Evolutionary conservation across 2,113 vertebrate genomes (phyloP).

Genomic region (Macaca mulatta): DNA sequence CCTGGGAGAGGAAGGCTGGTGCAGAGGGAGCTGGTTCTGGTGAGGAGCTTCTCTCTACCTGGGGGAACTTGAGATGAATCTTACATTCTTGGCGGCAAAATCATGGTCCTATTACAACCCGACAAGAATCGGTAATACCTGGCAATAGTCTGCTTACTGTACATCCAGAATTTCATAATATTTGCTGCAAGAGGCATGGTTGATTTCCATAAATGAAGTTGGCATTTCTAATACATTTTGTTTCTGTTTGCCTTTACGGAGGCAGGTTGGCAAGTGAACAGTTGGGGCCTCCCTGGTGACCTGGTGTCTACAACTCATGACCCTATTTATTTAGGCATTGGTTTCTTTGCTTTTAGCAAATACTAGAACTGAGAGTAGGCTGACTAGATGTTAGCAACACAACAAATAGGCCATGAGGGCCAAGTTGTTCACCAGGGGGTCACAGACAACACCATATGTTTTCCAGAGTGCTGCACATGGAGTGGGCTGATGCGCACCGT

Average conservation of each 20-base stretch:
- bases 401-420: neutral
- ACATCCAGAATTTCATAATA: neutral
- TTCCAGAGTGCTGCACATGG: neutral
- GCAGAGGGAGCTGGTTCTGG: neutral
- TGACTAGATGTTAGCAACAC: neutral
- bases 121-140: neutral
- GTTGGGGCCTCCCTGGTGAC: neutral
- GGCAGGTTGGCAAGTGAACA: neutral
- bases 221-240: neutral
- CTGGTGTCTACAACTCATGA: neutral
- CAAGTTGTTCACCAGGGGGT: neutral
- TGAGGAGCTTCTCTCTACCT: neutral
- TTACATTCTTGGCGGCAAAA: neutral
- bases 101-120: neutral
- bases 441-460: neutral
- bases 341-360: neutral
- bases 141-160: neutral
- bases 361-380: neutral
- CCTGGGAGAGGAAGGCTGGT: neutral
- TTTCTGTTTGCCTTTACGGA: neutral
- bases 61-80: neutral
- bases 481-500: rapidly evolving
- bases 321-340: neutral
- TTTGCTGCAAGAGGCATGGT: neutral
- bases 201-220: neutral